Base-by-base conservation (phyloP, 2,888 invertebrate species). In the Bugula neritina region DNA sequence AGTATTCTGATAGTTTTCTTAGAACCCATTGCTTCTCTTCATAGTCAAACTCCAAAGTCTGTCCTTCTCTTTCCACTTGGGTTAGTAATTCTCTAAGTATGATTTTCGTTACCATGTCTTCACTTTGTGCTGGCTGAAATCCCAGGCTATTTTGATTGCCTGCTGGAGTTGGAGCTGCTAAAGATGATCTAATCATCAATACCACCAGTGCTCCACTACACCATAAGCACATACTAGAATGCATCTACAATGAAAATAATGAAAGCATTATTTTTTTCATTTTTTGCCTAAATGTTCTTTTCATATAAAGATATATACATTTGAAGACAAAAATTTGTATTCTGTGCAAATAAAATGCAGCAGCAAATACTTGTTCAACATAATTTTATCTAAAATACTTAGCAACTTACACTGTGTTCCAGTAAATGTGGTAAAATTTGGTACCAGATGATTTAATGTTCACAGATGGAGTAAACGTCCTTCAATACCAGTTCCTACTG, bases 1-100 rank as follows among this genome's bases (percentile, higher is more conserved):
- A 31, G n/a, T 63, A 63, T 27, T 63, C 27, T 10, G 63, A 25
- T 2, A 63, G 27, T 27, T 34, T 63, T 5, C n/a, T 31, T 21
- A 63, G 31, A 13, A 63, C 63, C 34, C 29, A 63, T 13, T 13
- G 5, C 31, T 34, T 63, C 63, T 63, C 63, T 63, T 63, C 63
- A 31, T 63, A 31, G 31, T 34, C 31, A 27, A 63, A 63, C n/a
- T 27, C 29, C 63, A 63, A 13, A n/a, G 21, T 63, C 31, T 63
- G 5, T 31, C 27, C 29, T 25, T 63, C 34, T 27, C 27, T 13
- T 27, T 63, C 34, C 2, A 63, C n/a, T 31, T 63, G 13, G 21
- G 27, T 31, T 25, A 63, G 31, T 10, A 63, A 31, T 25, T 63
- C 63, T 13, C 3, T 34, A 25, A 63, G 34, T 63, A 63, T 63